Evolutionary conservation across 2,113 vertebrate genomes (phyloP).

Genomic region (Micromys minutus): DNA sequence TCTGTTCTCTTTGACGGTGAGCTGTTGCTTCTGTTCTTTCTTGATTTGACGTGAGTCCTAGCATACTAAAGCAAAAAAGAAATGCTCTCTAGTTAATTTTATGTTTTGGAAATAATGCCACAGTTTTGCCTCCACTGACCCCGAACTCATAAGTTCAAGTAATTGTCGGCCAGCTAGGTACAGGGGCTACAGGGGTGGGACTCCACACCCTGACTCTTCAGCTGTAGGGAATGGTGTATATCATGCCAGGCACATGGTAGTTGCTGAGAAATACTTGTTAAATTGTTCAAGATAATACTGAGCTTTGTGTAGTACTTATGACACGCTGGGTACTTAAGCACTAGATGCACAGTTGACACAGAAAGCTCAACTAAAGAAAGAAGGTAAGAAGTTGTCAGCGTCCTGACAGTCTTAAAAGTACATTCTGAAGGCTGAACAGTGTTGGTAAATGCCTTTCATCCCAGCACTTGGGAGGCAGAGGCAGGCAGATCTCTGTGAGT

Average conservation of each 20-base stretch:
- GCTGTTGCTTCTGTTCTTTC: neutral
- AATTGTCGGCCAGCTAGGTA: neutral
- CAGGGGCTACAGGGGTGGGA: neutral
- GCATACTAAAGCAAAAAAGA: neutral
- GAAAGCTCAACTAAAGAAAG: neutral
- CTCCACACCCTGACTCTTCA: too few species aligned
- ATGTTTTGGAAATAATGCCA: neutral
- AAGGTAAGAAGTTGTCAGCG: constrained; percentile 6
- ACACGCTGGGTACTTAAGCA: neutral
- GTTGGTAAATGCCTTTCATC: too few species aligned
- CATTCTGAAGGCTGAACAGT: neutral
- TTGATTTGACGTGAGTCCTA: neutral
- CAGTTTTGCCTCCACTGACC: neutral
- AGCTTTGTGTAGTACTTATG: neutral
- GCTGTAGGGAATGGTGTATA: neutral
- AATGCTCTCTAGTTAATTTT: neutral
- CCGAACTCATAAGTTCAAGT: neutral
- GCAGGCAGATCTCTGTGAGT: too few species aligned
- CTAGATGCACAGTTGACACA: constrained; percentile 1
- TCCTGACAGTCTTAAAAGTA: neutral
- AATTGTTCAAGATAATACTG: neutral
- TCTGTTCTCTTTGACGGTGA: neutral
- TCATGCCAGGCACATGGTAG: neutral
- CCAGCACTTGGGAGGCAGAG: too few species aligned
- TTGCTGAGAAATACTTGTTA: constrained; percentile 22